Percentiles rank a stretch among this genome's conserved stretches.
phyloP scores from a whole-genome alignment of 2,888 invertebrate genomes.

The Allolobophora icterica region DNA sequence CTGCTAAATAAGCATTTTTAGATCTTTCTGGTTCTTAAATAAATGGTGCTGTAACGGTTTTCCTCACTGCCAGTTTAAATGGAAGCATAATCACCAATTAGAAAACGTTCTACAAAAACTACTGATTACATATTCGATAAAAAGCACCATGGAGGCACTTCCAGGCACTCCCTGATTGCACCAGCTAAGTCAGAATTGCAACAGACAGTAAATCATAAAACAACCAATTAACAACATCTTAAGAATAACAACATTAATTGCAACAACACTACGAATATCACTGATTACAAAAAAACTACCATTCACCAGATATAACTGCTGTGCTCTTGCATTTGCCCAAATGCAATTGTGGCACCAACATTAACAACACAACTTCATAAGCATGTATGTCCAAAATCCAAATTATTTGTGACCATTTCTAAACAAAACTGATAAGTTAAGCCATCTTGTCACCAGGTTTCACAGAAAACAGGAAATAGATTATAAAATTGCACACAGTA shows the following conservation, averaged over 20 bases:
- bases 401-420: background rate
- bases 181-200: constrained; percentile 13
- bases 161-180: background rate
- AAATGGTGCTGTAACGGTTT: constrained; percentile 1
- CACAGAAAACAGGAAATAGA: background rate
- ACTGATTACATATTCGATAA: background rate
- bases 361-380: too few relatives aligned
- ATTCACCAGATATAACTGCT: background rate
- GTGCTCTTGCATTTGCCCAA: background rate
- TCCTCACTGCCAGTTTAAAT: background rate
- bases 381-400: background rate
- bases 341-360: background rate
- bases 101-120: background rate
- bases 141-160: constrained; percentile 17
- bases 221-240: background rate
- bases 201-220: background rate
- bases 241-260: background rate
- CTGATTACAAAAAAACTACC: background rate
- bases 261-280: background rate
- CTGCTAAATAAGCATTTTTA: background rate
- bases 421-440: background rate
- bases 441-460: background rate
- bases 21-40: background rate
- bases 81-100: background rate
- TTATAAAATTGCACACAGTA: too few relatives aligned